phyloP scores from a whole-genome alignment of 2,888 invertebrate species.

The Hoplodrina blanda region DNA sequence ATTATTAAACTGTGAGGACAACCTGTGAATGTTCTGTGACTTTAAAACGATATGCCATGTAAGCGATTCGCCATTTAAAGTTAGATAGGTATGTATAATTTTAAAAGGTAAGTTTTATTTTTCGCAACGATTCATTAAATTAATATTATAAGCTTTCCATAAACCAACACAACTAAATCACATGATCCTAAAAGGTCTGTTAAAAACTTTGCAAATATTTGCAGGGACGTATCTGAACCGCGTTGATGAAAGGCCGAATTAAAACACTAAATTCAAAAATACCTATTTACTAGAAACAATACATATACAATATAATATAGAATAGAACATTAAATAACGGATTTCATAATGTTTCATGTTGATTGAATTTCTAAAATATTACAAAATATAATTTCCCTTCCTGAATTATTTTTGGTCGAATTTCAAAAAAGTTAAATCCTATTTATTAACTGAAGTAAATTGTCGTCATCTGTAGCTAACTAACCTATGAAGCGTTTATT shows the following conservation, averaged over 20 bases:
- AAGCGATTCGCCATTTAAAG: not conserved
- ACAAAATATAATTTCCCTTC: slow-evolving; percentile 23
- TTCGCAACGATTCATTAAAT: not conserved
- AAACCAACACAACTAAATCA: slow-evolving; percentile 12
- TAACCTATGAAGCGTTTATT: not conserved
- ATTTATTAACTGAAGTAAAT: not conserved
- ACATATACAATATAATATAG: slow-evolving; percentile 28
- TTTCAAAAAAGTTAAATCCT: slow-evolving; percentile 7
- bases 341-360: slow-evolving; percentile 18
- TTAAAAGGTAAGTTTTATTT: slow-evolving; percentile 11
- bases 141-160: not conserved
- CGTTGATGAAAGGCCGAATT: slow-evolving; percentile 30
- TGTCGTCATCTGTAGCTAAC: not conserved
- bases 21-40: slow-evolving; percentile 54
- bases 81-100: slow-evolving; percentile 3
- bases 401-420: slow-evolving; percentile 11
- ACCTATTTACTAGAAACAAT: slow-evolving; percentile 53
- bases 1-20: slow-evolving; percentile 67
- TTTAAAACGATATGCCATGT: slow-evolving; percentile 15
- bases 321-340: slow-evolving; percentile 9
- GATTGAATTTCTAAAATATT: slow-evolving; percentile 31
- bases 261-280: slow-evolving; percentile 28
- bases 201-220: slow-evolving; percentile 10
- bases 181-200: slow-evolving; percentile 27
- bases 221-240: slow-evolving; percentile 27